These are phyloP conservation scores for Hippoglossus hippoglossus DNA, from an alignment of 2,797 vertebrate species.

Conservation along the genomic window DNA sequence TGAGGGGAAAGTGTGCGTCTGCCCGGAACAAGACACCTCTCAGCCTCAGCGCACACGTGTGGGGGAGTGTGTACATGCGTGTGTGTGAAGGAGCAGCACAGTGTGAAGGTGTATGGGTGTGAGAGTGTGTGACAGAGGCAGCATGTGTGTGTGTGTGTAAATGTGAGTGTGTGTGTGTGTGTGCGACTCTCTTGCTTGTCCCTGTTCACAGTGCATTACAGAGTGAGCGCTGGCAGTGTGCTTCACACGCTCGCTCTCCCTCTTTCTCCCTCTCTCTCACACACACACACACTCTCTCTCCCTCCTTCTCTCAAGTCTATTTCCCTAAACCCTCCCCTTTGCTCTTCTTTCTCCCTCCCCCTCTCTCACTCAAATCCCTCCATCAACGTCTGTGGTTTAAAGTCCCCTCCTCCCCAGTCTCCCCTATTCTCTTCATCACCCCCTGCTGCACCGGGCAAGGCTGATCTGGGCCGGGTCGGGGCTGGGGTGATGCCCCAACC, in stretches of 20 bases:
- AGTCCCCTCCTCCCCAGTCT: constrained; percentile 35
- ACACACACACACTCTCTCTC: constrained; percentile 4
- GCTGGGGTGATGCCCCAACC: constrained; percentile 1
- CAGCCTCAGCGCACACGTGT: constrained; percentile 46
- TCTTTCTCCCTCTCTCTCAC: constrained; percentile 32
- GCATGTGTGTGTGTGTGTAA: constrained; percentile 26
- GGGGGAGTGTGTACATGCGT: constrained; percentile 14
- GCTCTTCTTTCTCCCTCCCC: constrained; percentile 51
- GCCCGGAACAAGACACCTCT: constrained; percentile 43
- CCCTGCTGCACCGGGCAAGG: not conserved
- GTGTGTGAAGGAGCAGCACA: constrained; percentile 32
- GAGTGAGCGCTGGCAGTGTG: constrained; percentile 73
- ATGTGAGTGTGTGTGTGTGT: constrained; percentile 11
- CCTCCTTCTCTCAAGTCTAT: constrained; percentile 56
- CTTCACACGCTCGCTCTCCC: constrained; percentile 65
- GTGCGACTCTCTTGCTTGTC: constrained; percentile 53
- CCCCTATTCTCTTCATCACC: constrained; percentile 28
- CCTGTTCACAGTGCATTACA: constrained; percentile 77
- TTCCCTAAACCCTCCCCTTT: constrained; percentile 77
- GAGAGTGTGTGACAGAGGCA: constrained; percentile 41
- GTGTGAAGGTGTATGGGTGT: constrained; percentile 49
- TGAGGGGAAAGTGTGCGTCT: constrained; percentile 20
- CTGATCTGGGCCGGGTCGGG: not conserved
- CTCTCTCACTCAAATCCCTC: constrained; percentile 72
- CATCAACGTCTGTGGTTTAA: constrained; percentile 53